These are phyloP conservation scores for Thalassaphorura encarpata DNA, from an alignment of 1,140 invertebrate species.

Conservation along the genomic window DNA sequence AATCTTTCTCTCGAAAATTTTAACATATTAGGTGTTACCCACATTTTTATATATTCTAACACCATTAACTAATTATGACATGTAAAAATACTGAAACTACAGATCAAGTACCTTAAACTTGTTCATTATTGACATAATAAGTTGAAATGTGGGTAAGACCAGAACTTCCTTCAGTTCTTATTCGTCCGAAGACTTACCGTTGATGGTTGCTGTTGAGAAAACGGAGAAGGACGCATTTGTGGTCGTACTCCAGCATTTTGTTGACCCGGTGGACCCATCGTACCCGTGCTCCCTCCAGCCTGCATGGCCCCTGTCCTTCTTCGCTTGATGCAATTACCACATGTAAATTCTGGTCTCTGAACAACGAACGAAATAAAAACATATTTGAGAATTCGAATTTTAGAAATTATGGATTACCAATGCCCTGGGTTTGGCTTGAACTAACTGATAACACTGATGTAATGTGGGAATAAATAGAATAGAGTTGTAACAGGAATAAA, in stretches of 20 bases:
- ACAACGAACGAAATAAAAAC: not conserved
- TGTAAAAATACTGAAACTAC: too few relatives aligned
- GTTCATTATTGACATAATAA: not conserved
- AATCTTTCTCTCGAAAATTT: not conserved
- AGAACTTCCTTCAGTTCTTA: not conserved
- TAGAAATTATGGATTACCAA: too few relatives aligned
- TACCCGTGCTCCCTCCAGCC: not conserved
- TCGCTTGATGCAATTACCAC: conserved; percentile 30
- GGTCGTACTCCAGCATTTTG: conserved; percentile 12
- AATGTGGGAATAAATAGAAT: too few relatives aligned
- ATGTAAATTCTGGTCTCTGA: conserved; percentile 32
- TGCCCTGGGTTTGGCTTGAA: too few relatives aligned
- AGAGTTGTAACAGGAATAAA: too few relatives aligned
- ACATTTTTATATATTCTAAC: too few relatives aligned
- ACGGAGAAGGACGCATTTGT: too few relatives aligned
- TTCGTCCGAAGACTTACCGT: not conserved
- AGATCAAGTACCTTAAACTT: too few relatives aligned
- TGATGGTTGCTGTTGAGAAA: not conserved
- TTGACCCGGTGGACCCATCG: conserved; percentile 8
- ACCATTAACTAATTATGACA: too few relatives aligned
- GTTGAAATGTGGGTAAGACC: not conserved
- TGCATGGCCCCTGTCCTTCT: conserved; percentile 25
- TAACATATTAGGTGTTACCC: too few relatives aligned
- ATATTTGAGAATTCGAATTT: too few relatives aligned
- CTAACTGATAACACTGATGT: too few relatives aligned